Base-by-base conservation (phyloP, 2,888 invertebrate species). In the Nemapogon koenigi region DNA sequence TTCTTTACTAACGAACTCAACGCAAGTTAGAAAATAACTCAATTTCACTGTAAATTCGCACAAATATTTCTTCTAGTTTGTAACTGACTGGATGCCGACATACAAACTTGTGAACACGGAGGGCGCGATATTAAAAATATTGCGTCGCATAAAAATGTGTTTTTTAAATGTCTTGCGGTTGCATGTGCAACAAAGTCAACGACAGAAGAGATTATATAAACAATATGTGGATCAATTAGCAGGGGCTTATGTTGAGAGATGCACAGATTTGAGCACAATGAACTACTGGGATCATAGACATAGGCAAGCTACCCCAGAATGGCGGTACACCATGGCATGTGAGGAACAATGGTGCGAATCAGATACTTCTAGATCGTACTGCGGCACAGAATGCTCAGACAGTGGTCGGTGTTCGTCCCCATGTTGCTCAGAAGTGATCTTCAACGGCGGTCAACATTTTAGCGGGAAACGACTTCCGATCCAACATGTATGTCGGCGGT, bases 91-190 rank as follows among this genome's bases (percentile, higher is more conserved):
- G 49, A 70, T 68, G 70, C 67, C 61, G 53, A 65, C 62, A 41
- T 67, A 67, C 47, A 55, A 60, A 47, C 51, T 69, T 48, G 67
- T 69, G 49, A 37, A 33, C 45, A 56, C 55, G 38, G 52, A 51
- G 35, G 57, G 60, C 43, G 52, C 49, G 40, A 40, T 57, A n/a
- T 46, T 46, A 35, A 52, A 57, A 36, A 42, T 62, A 49, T 48
- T 66, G 40, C 46, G 47, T 17, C 43, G 47, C 43, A 43, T 59
- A 26, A 72, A 65, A 51, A 83, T 83, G 83, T 83, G 83, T 55
- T 79, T 83, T 51, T 58, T 83, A 11, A 83, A 82, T 55, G 73
- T 83, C 31, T 49, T 83, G 28, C 71, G 82, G 4, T 55, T 83
- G 16, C 83, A 83, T 45, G 78, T 83, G 26, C 71, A 75, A 11